Base-by-base conservation (phyloP, 1,140 invertebrate genomes). In the Eriocheir sinensis region DNA sequence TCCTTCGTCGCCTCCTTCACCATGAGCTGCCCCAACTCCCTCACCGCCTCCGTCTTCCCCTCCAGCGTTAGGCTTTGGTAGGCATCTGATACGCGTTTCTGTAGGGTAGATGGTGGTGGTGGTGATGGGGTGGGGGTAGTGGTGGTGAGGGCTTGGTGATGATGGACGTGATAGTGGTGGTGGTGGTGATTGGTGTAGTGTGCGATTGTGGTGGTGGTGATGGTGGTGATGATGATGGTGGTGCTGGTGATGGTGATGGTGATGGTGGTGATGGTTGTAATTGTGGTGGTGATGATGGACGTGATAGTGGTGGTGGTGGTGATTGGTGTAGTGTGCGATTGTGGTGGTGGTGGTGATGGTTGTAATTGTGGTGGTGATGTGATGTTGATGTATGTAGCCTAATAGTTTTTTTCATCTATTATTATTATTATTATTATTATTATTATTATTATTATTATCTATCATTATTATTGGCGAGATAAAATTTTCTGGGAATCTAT, bases 61-160 rank as follows among this genome's bases (percentile, higher is more conserved):
- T 44, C 80, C 17, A 48, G 1, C 3, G 36, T 17, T 48, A 93
- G 44, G 40, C 80, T 44, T 53, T 85, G 91, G 44, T 93, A 93
- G 9, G 41, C 41, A 6, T 80, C 80, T 8, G 91, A 93, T 17
- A 93, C 32, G 44, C 81, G 41, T 2, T 80, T 83, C 91, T 93
- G 91, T 12, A 38, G 0, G 32, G 27, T 53, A 15, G 30, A 83
- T 15, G 15, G n/a, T 27, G n/a, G 8, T n/a, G 27, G 80, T n/a
- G 34, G n/a, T 17, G 32, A 34, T 4, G 79, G 44, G 44, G 4
- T 6, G 44, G 21, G 27, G 2, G 6, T 6, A 60, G 21, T 60
- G 9, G 53, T 60, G 9, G 53, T 60, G n/a, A 9, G 6, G 44
- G 4, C 6, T 36, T 85, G 38, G 12, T 85, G 38, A 34, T 32